Percentiles rank a stretch among this genome's conserved stretches.
Evolutionary conservation across 2,888 invertebrate species (phyloP).

Genomic region (Laspeyria flexula): DNA sequence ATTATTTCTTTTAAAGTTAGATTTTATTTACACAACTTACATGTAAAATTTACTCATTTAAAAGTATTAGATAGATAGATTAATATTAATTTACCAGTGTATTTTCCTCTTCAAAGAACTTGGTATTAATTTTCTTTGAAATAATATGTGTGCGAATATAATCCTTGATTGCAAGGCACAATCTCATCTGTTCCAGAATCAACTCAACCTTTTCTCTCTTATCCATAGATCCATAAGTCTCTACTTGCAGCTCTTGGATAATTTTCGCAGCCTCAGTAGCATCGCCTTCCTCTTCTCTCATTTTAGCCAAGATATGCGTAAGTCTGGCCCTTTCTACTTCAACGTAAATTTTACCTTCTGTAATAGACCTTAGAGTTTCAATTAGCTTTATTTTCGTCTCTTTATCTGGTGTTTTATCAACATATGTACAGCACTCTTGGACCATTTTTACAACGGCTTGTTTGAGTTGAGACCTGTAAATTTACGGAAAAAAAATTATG

Average conservation of each 20-base stretch:
- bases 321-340: slow-evolving; percentile 99
- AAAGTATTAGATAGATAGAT: not conserved
- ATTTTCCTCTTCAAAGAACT: slow-evolving; percentile 96
- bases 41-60: not conserved
- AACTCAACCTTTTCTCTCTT: slow-evolving; percentile 98
- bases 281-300: slow-evolving; percentile 94
- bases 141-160: slow-evolving; percentile 99
- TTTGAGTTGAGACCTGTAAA: slow-evolving; percentile 94
- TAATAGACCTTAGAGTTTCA: slow-evolving; percentile 97
- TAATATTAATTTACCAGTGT: slow-evolving; percentile 78
- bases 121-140: slow-evolving; percentile 98
- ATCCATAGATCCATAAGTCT: slow-evolving; percentile 99
- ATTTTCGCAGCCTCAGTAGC: slow-evolving; percentile 96
- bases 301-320: slow-evolving; percentile 95
- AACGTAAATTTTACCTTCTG: slow-evolving; percentile 99
- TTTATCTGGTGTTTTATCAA: slow-evolving; percentile 96
- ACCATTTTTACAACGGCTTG: slow-evolving; percentile 99
- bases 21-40: no score
- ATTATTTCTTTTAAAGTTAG: no score
- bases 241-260: slow-evolving; percentile 97
- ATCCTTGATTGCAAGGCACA: slow-evolving; percentile 98
- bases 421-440: slow-evolving; percentile 96
- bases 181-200: slow-evolving; percentile 99
- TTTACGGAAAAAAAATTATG: not conserved
- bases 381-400: slow-evolving; percentile 97